Percentiles rank a stretch among this genome's conserved stretches.
Conservation (phyloP, 2,888 invertebrate species). For the Andrena haemorrhoa region DNA sequence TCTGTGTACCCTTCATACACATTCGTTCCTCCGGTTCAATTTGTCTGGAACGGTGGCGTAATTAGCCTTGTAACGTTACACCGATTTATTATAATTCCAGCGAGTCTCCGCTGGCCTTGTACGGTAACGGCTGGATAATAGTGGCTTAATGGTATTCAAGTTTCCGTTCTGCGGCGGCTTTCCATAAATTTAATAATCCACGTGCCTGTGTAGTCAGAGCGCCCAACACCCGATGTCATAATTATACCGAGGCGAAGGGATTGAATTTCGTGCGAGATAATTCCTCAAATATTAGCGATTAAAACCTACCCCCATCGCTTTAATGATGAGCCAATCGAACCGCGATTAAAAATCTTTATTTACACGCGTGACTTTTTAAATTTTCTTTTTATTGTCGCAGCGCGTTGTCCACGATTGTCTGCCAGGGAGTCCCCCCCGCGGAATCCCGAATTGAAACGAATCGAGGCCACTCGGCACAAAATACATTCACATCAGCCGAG, state of each 20-base stretch:
- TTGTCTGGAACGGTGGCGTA: slow-evolving; percentile 29
- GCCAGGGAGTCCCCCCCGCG: neutral
- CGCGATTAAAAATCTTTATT: no score
- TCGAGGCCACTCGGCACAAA: slow-evolving; percentile 34
- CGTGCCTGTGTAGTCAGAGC: no score
- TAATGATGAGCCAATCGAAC: no score
- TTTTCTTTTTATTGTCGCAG: neutral
- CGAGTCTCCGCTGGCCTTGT: neutral
- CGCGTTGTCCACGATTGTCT: neutral
- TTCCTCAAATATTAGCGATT: neutral
- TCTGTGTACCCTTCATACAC: slow-evolving; percentile 24
- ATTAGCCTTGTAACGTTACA: slow-evolving; percentile 27
- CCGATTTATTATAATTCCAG: slow-evolving; percentile 41
- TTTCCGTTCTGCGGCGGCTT: slow-evolving; percentile 4
- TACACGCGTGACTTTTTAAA: no score
- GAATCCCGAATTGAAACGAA: slow-evolving; percentile 4
- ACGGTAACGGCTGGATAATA: slow-evolving; percentile 24
- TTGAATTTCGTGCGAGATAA: neutral
- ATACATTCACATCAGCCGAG: slow-evolving; percentile 29
- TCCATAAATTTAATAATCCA: slow-evolving; percentile 37
- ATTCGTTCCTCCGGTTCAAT: slow-evolving; percentile 41
- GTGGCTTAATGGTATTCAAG: neutral
- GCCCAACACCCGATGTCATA: slow-evolving; percentile 3
- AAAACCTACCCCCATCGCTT: no score
- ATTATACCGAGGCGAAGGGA: neutral